These are phyloP conservation scores for Hypanus sabinus DNA, from an alignment of 2,113 vertebrate genomes.

Conservation along the genomic window DNA sequence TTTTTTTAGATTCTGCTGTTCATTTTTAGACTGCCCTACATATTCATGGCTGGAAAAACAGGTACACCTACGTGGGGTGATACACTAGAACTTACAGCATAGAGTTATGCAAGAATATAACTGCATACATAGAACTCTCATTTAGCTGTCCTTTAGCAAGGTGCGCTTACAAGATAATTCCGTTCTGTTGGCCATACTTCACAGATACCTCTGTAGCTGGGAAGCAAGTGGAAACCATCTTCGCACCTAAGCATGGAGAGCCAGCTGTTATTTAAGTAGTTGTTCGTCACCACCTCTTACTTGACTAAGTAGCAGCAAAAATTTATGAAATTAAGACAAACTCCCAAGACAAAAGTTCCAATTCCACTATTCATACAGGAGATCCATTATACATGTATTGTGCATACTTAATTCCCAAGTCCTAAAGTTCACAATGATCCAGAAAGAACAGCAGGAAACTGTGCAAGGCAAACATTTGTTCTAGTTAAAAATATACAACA, in stretches of 20 bases:
- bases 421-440: not conserved
- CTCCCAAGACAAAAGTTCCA: not conserved
- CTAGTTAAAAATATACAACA: slow-evolving; percentile 6
- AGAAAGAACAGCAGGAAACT: not conserved
- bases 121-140: not conserved
- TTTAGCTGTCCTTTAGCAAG: not conserved
- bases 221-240: not conserved
- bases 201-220: not conserved
- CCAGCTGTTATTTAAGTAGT: not conserved
- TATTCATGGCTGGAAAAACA: not conserved
- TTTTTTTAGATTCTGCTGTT: no score
- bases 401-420: not conserved
- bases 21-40: not conserved
- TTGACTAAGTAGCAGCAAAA: not conserved
- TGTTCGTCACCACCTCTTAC: no score
- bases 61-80: not conserved
- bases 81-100: not conserved
- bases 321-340: not conserved
- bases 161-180: not conserved
- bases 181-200: not conserved
- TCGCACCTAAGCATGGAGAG: not conserved
- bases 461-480: slow-evolving; percentile 14
- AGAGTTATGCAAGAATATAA: not conserved
- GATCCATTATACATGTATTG: not conserved
- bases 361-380: not conserved